Evolutionary conservation across 2,113 vertebrate species (phyloP), one percentile per base, ranked within the genome.

Genomic region (Morone saxatilis): DNA sequence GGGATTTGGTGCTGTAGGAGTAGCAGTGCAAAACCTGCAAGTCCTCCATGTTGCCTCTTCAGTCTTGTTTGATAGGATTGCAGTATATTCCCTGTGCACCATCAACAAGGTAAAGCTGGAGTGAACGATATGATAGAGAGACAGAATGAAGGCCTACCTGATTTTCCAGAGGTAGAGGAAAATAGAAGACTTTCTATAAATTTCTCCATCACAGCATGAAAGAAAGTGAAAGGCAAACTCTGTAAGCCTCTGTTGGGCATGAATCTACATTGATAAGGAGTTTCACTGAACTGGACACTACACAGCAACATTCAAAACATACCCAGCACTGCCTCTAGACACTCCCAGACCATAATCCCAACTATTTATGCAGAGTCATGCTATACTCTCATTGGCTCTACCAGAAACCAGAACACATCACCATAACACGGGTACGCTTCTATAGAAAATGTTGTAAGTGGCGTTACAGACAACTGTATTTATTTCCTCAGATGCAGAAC

Each of bases 291-390:
- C 74, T 59, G 59, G 57, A 47, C 45, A 1, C 4, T 1, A 13
- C 45, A 47, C 45, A 47, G 45, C 10, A 13, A 47, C 45, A 47
- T 47, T 11, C 12, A 47, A 47, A 47, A 47, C 45, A 13, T 14
- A 14, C 45, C 45, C 45, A 47, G 45, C 45, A 3, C 45, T 13
- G 11, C 0, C 45, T 13, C 45, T 13, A 47, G 45, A 47, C 45
- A 47, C 45, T 47, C 7, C 45, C 57, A 76, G 67, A 63, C 50
- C 25, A 59, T 40, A 54, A 81, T 61, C 3, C 47, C 36, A 47
- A n/a, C 12, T 41, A 61, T 86, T 62, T 57, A 85, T 74, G 68
- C 71, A 81, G 16, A 67, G 47, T 65, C 70, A 82, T 40, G 59
- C 45, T 63, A 14, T 45, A 60, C 10, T 22, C 16, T 71, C 10